Evolutionary conservation across 2,113 vertebrate species (phyloP).

Genomic region (Saccopteryx bilineata): DNA sequence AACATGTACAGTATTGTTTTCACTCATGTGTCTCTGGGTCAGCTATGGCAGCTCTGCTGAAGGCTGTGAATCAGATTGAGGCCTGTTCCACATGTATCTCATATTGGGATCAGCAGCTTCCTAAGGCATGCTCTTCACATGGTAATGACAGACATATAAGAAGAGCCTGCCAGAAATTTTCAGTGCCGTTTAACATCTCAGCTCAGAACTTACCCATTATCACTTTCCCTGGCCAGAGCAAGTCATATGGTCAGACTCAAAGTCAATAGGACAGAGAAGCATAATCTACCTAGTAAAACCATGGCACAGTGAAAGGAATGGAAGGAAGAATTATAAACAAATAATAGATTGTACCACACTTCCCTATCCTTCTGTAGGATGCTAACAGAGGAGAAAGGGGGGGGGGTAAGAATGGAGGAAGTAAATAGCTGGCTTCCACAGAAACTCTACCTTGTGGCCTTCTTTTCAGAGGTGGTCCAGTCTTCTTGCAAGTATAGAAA

Average conservation of each 20-base stretch:
- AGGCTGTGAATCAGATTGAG: background rate
- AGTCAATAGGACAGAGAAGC: constrained; percentile 37
- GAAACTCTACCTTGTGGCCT: background rate
- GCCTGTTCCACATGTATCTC: background rate
- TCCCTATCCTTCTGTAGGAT: constrained; percentile 1
- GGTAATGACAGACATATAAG: constrained; percentile 17
- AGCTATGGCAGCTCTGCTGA: background rate
- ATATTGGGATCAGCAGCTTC: background rate
- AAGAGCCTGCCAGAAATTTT: constrained; percentile 13
- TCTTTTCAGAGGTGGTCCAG: background rate
- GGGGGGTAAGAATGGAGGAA: background rate
- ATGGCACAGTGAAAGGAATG: background rate
- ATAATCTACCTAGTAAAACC: background rate
- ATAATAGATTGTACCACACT: background rate
- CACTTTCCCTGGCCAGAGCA: background rate
- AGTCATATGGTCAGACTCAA: background rate
- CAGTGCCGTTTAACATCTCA: background rate
- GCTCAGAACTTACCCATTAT: background rate
- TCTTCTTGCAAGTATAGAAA: background rate
- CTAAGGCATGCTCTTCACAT: background rate
- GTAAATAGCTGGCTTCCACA: background rate
- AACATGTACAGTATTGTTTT: background rate
- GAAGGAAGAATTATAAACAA: constrained; percentile 7
- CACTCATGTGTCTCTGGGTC: background rate
- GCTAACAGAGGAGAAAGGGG: background rate